These are phyloP conservation scores for Lasioglossum villosulum DNA, from an alignment of 2,888 invertebrate genomes.

Conservation along the genomic window DNA sequence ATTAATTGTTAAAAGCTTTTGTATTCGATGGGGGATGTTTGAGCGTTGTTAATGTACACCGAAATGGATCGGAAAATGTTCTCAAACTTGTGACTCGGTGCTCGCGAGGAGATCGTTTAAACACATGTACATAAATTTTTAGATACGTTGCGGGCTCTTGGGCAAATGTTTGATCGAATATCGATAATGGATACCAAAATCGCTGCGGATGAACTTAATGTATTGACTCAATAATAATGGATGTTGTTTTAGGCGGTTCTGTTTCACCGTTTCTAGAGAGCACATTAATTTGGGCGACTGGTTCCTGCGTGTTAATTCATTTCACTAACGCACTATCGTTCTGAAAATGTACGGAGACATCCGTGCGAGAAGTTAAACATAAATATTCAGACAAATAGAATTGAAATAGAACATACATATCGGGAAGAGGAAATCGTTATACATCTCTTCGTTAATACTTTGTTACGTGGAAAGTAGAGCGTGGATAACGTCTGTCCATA, in stretches of 20 bases:
- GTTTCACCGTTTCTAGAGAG: not conserved
- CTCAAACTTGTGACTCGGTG: no score
- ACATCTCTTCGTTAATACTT: not conserved
- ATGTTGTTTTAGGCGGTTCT: not conserved
- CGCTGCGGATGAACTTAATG: not conserved
- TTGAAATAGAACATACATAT: not conserved
- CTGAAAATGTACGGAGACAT: no score
- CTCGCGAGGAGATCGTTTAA: no score
- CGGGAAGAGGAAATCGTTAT: no score
- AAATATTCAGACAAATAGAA: not conserved
- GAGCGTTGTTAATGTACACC: no score
- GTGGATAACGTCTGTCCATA: no score
- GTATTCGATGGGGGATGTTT: no score
- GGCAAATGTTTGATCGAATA: not conserved
- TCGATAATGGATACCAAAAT: not conserved
- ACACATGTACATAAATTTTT: no score
- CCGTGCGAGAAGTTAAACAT: not conserved
- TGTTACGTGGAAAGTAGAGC: not conserved
- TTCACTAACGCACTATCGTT: no score
- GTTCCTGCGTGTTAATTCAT: not conserved
- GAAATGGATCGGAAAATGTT: no score
- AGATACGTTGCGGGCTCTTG: no score
- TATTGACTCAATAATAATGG: not conserved
- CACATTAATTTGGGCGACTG: not conserved
- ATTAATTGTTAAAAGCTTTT: no score